A percentile compares a stretch with the other conserved stretches of the same genome.
phyloP scores from a whole-genome alignment of 2,797 vertebrate genomes.

The Hoplostethus mediterraneus region DNA sequence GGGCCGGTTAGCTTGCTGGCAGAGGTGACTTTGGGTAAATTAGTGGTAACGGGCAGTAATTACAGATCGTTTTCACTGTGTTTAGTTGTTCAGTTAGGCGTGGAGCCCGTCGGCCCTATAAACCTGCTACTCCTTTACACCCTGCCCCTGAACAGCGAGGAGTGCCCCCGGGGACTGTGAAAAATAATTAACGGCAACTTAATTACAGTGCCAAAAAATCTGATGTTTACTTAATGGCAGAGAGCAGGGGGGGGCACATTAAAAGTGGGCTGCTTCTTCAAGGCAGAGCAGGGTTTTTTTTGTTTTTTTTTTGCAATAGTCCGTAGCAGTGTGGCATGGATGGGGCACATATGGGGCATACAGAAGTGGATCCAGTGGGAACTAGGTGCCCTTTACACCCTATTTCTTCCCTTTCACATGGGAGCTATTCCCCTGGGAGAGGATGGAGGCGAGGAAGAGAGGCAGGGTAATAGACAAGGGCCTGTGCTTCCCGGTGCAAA shows the following conservation, averaged over 20 bases:
- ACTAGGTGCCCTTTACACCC: constrained; percentile 79
- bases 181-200: constrained; percentile 78
- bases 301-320: background rate
- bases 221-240: constrained; percentile 59
- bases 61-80: constrained; percentile 74
- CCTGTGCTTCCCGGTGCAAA: constrained; percentile 52
- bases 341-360: constrained; percentile 73
- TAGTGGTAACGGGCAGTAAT: constrained; percentile 75
- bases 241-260: constrained; percentile 31
- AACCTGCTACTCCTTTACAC: constrained; percentile 61
- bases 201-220: constrained; percentile 72
- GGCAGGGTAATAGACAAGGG: constrained; percentile 46
- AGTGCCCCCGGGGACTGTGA: constrained; percentile 58
- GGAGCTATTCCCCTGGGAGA: constrained; percentile 71
- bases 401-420: constrained; percentile 75
- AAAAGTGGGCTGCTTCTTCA: constrained; percentile 27
- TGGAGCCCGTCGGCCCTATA: constrained; percentile 70
- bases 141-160: constrained; percentile 55
- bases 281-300: constrained; percentile 18
- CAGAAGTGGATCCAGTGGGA: constrained; percentile 78
- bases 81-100: constrained; percentile 77
- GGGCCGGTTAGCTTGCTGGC: constrained; percentile 58
- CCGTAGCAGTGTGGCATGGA: constrained; percentile 61
- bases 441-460: constrained; percentile 53
- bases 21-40: constrained; percentile 76